Conservation (phyloP, 2,888 invertebrate species). For the Dryobota labecula region DNA sequence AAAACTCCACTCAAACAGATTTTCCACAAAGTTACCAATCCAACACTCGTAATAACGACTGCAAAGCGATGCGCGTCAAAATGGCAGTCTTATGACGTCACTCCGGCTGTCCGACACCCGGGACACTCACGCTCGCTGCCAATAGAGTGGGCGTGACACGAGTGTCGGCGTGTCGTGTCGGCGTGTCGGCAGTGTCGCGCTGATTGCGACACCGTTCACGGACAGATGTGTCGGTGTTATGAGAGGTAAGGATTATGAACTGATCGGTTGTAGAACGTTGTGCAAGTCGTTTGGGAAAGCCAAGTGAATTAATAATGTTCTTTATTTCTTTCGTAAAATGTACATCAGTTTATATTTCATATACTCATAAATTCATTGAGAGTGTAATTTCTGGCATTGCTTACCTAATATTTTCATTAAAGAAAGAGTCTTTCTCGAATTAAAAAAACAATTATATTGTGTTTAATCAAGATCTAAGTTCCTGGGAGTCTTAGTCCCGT, state of each 20-base stretch:
- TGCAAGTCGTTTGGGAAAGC: background rate
- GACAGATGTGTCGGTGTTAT: conserved; percentile 13
- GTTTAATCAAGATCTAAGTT: background rate
- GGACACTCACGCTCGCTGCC: conserved; percentile 16
- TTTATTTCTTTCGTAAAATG: background rate
- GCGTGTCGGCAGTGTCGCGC: conserved; percentile 10
- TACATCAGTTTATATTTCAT: background rate
- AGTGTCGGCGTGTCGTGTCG: conserved; percentile 25
- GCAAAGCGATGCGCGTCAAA: conserved; percentile 11
- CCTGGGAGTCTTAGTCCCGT: too few relatives aligned
- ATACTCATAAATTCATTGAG: background rate
- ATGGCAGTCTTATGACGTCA: conserved; percentile 32
- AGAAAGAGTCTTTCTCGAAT: background rate
- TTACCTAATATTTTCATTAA: too few relatives aligned
- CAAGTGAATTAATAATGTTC: background rate
- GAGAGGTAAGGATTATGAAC: background rate
- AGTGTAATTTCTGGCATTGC: background rate
- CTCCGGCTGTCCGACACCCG: conserved; percentile 20
- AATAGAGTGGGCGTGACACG: conserved; percentile 34
- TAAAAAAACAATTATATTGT: too few relatives aligned
- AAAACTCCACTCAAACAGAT: background rate
- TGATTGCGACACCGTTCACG: conserved; percentile 24
- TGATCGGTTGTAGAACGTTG: background rate
- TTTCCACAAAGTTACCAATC: conserved; percentile 6
- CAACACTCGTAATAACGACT: background rate